A percentile compares a stretch with the other conserved stretches of the same genome.
phyloP scores from a whole-genome alignment of 2,888 invertebrate genomes.

The Lingula anatina region DNA sequence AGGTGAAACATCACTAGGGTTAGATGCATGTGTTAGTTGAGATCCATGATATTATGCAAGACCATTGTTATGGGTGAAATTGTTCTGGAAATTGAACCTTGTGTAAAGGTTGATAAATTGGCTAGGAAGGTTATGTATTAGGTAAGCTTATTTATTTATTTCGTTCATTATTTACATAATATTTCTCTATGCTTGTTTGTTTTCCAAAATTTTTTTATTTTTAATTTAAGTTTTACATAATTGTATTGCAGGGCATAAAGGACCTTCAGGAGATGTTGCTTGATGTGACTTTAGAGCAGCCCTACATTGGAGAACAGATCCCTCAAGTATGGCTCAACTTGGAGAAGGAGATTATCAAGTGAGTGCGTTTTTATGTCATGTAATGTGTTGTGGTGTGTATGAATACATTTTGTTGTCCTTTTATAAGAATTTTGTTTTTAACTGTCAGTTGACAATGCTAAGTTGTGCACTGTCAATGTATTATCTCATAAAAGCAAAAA shows the following conservation, averaged over 20 bases:
- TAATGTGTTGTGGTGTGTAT: too few relatives aligned
- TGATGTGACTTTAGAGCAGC: slow-evolving; percentile 35
- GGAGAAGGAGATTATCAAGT: slow-evolving; percentile 34
- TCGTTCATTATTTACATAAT: not conserved
- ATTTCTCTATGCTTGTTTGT: not conserved
- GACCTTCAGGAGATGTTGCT: slow-evolving; percentile 28
- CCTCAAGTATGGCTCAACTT: slow-evolving; percentile 47
- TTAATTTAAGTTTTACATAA: not conserved
- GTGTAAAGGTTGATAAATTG: not conserved
- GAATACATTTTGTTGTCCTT: too few relatives aligned
- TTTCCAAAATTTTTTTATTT: not conserved
- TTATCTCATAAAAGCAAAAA: too few relatives aligned
- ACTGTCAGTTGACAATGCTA: too few relatives aligned
- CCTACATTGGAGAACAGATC: slow-evolving; percentile 50
- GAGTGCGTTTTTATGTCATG: too few relatives aligned
- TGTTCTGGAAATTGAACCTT: too few relatives aligned
- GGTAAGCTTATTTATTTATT: not conserved
- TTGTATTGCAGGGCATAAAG: slow-evolving; percentile 30
- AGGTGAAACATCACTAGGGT: too few relatives aligned
- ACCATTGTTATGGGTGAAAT: too few relatives aligned
- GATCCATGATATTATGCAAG: too few relatives aligned
- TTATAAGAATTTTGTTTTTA: too few relatives aligned
- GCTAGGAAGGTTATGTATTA: not conserved
- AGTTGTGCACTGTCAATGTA: too few relatives aligned
- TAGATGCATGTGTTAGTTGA: too few relatives aligned